These are phyloP conservation scores for Lerema accius DNA, from an alignment of 1,140 invertebrate species.

Conservation along the genomic window DNA sequence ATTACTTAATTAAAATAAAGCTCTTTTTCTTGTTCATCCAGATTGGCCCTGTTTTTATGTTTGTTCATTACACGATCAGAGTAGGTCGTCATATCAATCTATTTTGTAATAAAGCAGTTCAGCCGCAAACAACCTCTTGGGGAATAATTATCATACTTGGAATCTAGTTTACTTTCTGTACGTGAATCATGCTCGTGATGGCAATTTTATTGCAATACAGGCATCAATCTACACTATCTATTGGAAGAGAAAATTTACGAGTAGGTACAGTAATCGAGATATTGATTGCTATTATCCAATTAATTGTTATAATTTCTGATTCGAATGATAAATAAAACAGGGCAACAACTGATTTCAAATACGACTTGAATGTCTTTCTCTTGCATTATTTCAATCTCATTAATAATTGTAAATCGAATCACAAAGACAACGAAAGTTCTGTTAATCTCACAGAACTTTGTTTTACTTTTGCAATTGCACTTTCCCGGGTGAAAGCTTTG, in stretches of 20 bases:
- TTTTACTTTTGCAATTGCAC: not conserved
- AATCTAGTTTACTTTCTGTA: constrained; percentile 8
- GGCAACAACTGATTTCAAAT: no score
- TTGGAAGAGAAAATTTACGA: not conserved
- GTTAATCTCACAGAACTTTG: not conserved
- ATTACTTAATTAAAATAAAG: no score
- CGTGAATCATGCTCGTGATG: not conserved
- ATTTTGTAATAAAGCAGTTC: constrained; percentile 3
- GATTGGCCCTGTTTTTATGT: no score
- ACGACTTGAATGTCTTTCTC: not conserved
- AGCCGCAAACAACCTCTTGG: constrained; percentile 1
- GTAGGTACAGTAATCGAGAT: no score
- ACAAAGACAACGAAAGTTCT: not conserved
- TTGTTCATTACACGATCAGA: not conserved
- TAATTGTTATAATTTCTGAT: no score
- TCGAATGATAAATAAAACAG: no score
- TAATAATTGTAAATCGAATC: not conserved
- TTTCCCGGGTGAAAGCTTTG: constrained; percentile 13
- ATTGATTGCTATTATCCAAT: no score
- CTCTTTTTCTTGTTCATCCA: no score
- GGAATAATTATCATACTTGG: not conserved
- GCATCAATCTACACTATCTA: not conserved
- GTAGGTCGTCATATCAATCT: constrained; percentile 1
- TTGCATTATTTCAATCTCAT: not conserved
- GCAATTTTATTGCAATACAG: constrained; percentile 1